Conservation (phyloP, 2,113 vertebrate species). For the Pachycephala philippinensis region DNA sequence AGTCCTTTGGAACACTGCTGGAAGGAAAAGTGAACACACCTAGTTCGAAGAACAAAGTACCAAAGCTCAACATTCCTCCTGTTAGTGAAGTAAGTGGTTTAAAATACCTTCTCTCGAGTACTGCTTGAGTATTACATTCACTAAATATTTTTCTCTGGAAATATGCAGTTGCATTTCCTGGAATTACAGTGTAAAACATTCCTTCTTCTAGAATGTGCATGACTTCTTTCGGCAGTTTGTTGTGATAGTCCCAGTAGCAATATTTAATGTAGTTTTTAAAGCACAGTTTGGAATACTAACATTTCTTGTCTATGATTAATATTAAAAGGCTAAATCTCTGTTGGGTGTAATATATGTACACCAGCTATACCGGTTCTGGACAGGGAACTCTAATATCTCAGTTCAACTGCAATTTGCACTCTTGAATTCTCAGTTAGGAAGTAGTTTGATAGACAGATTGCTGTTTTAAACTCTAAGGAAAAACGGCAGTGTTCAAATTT, state of each 20-base stretch:
- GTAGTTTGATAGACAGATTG: not conserved
- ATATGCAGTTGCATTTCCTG: not conserved
- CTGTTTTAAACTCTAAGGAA: not conserved
- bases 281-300: not conserved
- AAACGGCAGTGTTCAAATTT: not conserved
- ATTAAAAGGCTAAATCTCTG: not conserved
- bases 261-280: not conserved
- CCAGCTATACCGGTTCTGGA: not conserved
- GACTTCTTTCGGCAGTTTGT: not conserved
- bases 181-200: not conserved
- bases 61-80: conserved; percentile 90
- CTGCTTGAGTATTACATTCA: not conserved
- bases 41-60: conserved; percentile 88
- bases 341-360: not conserved
- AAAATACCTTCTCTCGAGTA: not conserved
- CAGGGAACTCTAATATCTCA: not conserved
- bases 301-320: not conserved
- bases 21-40: conserved; percentile 80
- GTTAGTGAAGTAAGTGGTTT: conserved; percentile 85
- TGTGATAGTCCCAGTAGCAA: not conserved
- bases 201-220: not conserved
- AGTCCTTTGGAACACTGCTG: conserved; percentile 79
- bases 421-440: not conserved
- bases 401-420: conserved; percentile 7
- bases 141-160: not conserved